Conservation (phyloP, 2,888 invertebrate genomes). For the Phengaris alcon region DNA sequence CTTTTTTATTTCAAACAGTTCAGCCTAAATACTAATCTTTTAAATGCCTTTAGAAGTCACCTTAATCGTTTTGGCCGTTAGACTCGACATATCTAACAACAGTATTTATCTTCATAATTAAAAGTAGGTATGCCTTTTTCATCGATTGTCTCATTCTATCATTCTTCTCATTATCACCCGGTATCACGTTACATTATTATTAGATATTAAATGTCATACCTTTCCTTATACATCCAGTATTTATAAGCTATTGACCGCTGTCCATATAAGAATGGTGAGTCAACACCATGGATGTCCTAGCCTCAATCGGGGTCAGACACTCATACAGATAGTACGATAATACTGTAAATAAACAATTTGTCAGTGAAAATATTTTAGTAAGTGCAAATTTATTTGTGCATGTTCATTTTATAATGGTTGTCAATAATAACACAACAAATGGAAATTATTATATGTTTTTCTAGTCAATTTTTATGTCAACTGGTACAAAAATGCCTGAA, state of each 20-base stretch:
- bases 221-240: constrained; percentile 17
- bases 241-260: constrained; percentile 22
- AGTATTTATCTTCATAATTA: no score
- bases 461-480: no score
- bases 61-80: no score
- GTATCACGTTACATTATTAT: constrained; percentile 6
- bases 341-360: constrained; percentile 5
- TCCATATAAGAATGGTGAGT: constrained; percentile 13
- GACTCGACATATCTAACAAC: no score
- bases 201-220: neutral
- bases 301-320: constrained; percentile 24
- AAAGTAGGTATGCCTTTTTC: no score
- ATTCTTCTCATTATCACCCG: neutral
- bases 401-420: neutral
- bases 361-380: neutral
- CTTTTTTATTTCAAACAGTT: no score
- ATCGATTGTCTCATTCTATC: no score
- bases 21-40: no score
- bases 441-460: no score
- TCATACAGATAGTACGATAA: constrained; percentile 24
- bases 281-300: constrained; percentile 30
- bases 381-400: neutral
- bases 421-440: no score
- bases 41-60: no score
- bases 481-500: no score